phyloP scores from a whole-genome alignment of 1,140 invertebrate genomes.

The Gryllus bimaculatus region DNA sequence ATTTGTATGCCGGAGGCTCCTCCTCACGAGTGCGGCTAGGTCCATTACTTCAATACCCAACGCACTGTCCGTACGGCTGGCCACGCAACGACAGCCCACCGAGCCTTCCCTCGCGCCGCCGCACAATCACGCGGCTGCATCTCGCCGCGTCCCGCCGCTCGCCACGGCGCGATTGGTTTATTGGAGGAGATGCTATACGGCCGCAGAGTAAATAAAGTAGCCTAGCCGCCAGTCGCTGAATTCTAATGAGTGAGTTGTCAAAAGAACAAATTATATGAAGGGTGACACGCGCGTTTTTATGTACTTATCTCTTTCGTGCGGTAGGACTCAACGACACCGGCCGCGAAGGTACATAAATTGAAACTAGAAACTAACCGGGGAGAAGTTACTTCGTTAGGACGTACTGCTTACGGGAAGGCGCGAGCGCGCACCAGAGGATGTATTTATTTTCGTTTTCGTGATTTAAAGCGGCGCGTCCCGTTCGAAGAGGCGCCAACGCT shows the following conservation, averaged over 20 bases:
- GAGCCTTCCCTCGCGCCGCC: not conserved
- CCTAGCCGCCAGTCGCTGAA: not conserved
- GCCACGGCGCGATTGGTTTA: not conserved
- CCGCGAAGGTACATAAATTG: not conserved
- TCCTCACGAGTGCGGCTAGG: not conserved
- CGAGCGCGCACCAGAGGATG: not conserved
- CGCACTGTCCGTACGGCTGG: not conserved
- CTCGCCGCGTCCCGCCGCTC: not conserved
- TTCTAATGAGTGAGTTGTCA: slow-evolving; percentile 1
- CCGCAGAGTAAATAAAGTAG: not conserved
- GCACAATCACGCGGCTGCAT: not conserved
- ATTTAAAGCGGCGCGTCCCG: not conserved
- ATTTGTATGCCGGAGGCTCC: not conserved
- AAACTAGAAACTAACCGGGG: not conserved
- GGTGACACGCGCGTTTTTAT: not conserved
- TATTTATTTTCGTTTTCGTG: not conserved
- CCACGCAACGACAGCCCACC: not conserved
- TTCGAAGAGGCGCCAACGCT: too few species aligned
- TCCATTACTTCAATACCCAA: not conserved
- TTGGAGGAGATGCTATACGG: not conserved
- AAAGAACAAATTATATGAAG: not conserved
- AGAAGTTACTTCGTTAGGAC: not conserved
- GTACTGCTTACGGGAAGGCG: not conserved
- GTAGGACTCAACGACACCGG: not conserved
- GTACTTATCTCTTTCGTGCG: not conserved